Base-by-base conservation (phyloP, 2,888 invertebrate genomes). In the Xestia sexstrigata region DNA sequence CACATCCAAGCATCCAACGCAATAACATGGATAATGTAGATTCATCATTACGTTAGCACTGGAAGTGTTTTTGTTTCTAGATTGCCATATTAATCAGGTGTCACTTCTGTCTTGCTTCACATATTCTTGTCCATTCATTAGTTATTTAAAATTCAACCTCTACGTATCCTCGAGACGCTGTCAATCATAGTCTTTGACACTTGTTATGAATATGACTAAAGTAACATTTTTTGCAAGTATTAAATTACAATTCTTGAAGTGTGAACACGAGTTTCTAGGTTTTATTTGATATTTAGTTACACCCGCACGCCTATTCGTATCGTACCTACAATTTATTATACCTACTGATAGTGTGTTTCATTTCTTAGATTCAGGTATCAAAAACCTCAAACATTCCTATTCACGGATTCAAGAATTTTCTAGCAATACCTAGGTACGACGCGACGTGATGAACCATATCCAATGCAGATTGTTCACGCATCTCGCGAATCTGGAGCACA, bases 401-500 rank as follows among this genome's bases (percentile, higher is more conserved):
- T 62, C 9, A 13, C 49, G 72, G 55, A 20, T 55, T 7, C 11
- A 70, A 70, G 39, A 77, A 65, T 75, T 30, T 75, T 20, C 55
- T 58, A 63, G 62, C n/a, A 69, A 67, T 23, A 49, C 39, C 49
- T 26, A 35, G n/a, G n/a, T n/a, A n/a, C n/a, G n/a, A n/a, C n/a
- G n/a, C 58, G 45, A 45, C 58, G 58, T 45, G 52, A 42, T 60
- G 49, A 70, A 70, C 79, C 39, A 67, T 78, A 83, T 70, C 72
- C 7, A 86, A 86, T 73, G 58, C 69, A 73, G 70, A 86, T 83
- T 68, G 52, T 83, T 79, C 63, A 75, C 70, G 68, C 67, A 65
- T 70, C 72, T 86, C 79, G 72, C 74, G 72, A 83, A 90, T 90
- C 82, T 87, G 76, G 88, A 87, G 81, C 87, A 83, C 80, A 88